Evolutionary conservation across 2,888 invertebrate genomes (phyloP).

Genomic region (Plagiodera versicolora): DNA sequence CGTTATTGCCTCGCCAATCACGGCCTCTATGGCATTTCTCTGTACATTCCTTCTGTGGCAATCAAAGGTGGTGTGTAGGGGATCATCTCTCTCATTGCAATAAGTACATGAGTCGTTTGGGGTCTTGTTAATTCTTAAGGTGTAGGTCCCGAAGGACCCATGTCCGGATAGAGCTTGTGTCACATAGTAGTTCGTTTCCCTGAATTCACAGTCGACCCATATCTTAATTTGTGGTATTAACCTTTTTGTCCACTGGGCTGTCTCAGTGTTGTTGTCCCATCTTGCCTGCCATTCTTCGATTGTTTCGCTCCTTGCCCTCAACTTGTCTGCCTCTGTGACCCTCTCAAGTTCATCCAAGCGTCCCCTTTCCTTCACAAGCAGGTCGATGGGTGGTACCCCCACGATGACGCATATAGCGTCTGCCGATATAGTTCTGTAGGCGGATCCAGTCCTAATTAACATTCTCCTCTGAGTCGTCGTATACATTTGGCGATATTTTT

Average conservation of each 20-base stretch:
- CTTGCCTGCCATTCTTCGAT: neutral
- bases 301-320: neutral
- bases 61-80: neutral
- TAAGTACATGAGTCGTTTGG: neutral
- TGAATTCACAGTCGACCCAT: neutral
- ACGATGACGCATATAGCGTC: slow-evolving; percentile 17
- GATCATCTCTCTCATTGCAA: neutral
- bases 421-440: slow-evolving; percentile 19
- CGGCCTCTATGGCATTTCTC: neutral
- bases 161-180: neutral
- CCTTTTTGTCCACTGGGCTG: neutral
- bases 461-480: slow-evolving; percentile 12
- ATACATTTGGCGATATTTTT: slow-evolving; percentile 12
- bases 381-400: slow-evolving; percentile 17
- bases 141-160: neutral
- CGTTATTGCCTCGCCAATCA: neutral
- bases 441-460: slow-evolving; percentile 12
- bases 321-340: neutral
- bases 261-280: neutral
- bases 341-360: neutral
- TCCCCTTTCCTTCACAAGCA: slow-evolving; percentile 18
- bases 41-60: neutral
- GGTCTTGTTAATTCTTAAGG: neutral
- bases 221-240: neutral
- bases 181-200: neutral